Evolutionary conservation across 1,140 invertebrate species (phyloP), one percentile per base, ranked within the genome.

Genomic region (Drosophila punjabiensis): DNA sequence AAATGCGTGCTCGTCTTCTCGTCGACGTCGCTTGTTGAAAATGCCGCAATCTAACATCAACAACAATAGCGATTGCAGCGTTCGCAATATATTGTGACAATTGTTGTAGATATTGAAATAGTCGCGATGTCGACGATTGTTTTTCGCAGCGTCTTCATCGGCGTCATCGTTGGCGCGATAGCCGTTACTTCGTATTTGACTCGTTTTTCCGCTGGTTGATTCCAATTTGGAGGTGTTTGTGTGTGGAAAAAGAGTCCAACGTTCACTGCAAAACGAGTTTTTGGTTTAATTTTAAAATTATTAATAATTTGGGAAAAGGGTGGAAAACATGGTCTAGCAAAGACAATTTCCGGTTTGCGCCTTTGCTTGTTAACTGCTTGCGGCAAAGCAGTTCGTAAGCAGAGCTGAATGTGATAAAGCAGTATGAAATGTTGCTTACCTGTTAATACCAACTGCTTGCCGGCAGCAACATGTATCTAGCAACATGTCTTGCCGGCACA

Each of bases 401-500:
- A 24, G 4, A 16, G 9, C 11, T 24, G 24, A 0, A 8, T 13
- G 1, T 20, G 2, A 3, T 4, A 6, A 47, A 48, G 47, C 48
- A 50, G 47, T 52, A 9, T 2, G 0, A 7, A 52, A 33, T 33
- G n/a, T 33, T 53, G 56, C 67, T 89, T 78, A 55, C 78, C 79
- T 89, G 48, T 32, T 32, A 32, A 18, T 53, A 32, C 5, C n/a
- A 41, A 82, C 86, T 79, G 76, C 35, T 35, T 71, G 56, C 30
- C 45, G 41, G 43, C 62, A 75, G 81, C 84, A 84, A 84, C 76
- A 88, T 67, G 60, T 20, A 18, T 43, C 75, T 30, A 32, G 32
- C 50, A 58, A 53, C 58, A 79, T 70, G 20, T 37, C 41, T 52
- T 62, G 60, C 13, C 84, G 84, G 71, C 83, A 87, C 67, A 88